Conservation (phyloP, 2,888 invertebrate genomes). For the Leptopilina myrica region DNA sequence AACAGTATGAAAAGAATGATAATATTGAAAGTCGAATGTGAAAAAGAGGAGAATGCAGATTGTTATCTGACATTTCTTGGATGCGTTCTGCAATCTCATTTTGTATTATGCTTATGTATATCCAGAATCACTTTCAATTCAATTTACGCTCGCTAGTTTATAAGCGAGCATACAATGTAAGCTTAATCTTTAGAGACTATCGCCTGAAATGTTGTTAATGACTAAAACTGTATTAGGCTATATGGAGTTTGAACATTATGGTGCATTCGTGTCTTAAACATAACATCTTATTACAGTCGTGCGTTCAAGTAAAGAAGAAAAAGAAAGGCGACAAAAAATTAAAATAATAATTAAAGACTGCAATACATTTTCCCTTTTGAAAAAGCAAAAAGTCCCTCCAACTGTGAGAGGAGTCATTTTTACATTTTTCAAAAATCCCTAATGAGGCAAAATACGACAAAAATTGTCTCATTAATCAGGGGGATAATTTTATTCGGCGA, state of each 20-base stretch:
- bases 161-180: conserved; percentile 17
- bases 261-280: conserved; percentile 8
- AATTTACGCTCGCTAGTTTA: conserved; percentile 17
- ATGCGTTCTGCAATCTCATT: conserved; percentile 19
- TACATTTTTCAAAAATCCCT: no score
- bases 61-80: conserved; percentile 6
- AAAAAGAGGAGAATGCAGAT: conserved; percentile 9
- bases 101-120: conserved; percentile 17
- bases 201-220: conserved; percentile 34
- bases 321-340: no score
- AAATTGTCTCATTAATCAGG: no score
- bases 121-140: conserved; percentile 34
- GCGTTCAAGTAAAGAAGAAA: neutral
- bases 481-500: no score
- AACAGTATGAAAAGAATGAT: neutral
- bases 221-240: conserved; percentile 10
- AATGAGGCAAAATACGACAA: no score
- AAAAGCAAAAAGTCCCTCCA: neutral
- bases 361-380: neutral
- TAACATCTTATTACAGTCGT: conserved; percentile 5
- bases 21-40: neutral
- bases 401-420: no score
- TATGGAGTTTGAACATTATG: conserved; percentile 19
- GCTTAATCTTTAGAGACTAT: conserved; percentile 28
- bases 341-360: no score